phyloP scores from a whole-genome alignment of 1,140 invertebrate species.

The Pogonomyrmex barbatus region DNA sequence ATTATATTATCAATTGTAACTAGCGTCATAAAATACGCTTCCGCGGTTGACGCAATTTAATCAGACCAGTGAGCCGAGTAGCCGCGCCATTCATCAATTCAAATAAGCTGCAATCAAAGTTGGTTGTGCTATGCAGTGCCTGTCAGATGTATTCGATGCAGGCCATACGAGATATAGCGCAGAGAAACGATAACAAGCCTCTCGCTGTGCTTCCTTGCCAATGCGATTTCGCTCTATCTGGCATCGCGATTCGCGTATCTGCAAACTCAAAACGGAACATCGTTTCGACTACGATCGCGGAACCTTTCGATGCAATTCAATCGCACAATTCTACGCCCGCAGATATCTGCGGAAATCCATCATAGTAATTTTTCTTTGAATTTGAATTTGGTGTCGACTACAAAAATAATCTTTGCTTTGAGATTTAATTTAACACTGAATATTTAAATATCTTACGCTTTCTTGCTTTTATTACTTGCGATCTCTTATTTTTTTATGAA shows the following conservation, averaged over 20 bases:
- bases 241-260: constrained; percentile 6
- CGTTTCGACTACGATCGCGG: background rate
- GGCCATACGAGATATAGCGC: background rate
- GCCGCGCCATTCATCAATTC: constrained; percentile 38
- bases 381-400: background rate
- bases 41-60: constrained; percentile 47
- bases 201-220: background rate
- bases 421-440: background rate
- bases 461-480: background rate
- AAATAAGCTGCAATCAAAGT: constrained; percentile 57
- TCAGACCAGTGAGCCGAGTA: constrained; percentile 38
- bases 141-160: constrained; percentile 31
- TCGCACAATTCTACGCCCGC: background rate
- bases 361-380: background rate
- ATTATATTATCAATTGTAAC: constrained; percentile 52
- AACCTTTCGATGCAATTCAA: constrained; percentile 22
- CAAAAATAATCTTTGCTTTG: background rate
- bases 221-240: constrained; percentile 40
- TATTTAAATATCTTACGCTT: background rate
- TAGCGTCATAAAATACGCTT: constrained; percentile 39
- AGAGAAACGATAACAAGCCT: constrained; percentile 33
- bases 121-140: background rate
- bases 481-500: background rate
- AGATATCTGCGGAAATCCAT: constrained; percentile 9
- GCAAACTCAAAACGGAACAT: constrained; percentile 32